Evolutionary conservation across 2,113 vertebrate species (phyloP).

Genomic region (Tursiops truncatus): DNA sequence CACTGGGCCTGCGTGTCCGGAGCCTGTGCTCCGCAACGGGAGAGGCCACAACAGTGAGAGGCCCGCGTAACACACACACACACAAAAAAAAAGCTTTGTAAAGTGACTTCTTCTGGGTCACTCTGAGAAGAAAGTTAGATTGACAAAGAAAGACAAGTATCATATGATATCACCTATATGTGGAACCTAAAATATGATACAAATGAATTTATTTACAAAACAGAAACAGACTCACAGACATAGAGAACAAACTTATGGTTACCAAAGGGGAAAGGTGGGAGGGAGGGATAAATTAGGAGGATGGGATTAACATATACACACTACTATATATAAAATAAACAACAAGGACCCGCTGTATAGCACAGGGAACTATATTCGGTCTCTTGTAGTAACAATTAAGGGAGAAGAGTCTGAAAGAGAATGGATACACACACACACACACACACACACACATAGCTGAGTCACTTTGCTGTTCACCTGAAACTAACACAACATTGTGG

Average conservation of each 20-base stretch:
- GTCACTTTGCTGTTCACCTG: not conserved
- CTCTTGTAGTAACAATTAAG: not conserved
- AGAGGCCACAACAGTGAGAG: too few relatives aligned
- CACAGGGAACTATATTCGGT: not conserved
- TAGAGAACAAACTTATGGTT: not conserved
- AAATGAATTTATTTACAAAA: not conserved
- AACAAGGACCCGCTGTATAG: not conserved
- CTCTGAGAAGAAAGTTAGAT: not conserved
- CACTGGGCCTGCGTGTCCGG: too few relatives aligned
- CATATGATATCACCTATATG: not conserved
- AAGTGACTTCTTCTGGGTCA: not conserved
- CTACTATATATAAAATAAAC: not conserved
- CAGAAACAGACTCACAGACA: not conserved
- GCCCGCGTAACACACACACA: too few relatives aligned
- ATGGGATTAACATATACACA: not conserved
- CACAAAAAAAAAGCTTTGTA: too few relatives aligned
- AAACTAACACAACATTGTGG: not conserved
- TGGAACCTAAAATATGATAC: not conserved
- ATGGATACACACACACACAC: not conserved
- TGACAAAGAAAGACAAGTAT: not conserved
- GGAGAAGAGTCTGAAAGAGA: not conserved
- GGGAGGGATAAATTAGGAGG: not conserved
- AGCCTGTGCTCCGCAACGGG: too few relatives aligned
- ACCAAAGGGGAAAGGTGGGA: not conserved
- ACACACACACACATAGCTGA: not conserved